Evolutionary conservation across 2,797 vertebrate genomes (phyloP), one percentile per base, ranked within the genome.

Genomic region (Gorsachius magnificus): DNA sequence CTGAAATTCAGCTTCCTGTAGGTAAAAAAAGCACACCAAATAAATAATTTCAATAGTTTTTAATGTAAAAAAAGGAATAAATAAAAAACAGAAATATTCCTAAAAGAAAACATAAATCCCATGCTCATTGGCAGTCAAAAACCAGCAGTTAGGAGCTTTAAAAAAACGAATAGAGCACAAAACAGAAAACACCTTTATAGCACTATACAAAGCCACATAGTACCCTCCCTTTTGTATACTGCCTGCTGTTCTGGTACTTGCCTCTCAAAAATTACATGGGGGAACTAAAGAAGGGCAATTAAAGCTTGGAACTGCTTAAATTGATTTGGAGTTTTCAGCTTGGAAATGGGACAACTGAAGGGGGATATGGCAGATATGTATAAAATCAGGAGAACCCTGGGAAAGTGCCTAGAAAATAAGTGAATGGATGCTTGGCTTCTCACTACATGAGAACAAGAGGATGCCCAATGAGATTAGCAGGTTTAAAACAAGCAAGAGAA

Each of bases 331-430:
- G 64, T 87, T 95, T 84, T 94, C 83, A 84, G 51, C 68, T 54
- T 90, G 95, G 87, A 96, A 97, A 82, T n/a, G 38, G 31, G 35
- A 93, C 92, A 89, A 17, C 26, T 87, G 66, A 94, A 90, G n/a
- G 6, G 56, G 90, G 31, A 80, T 92, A 94, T 74, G 90, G 90
- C 83, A 94, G 38, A 95, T 89, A 90, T 14, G 56, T 80, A 80
- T 84, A 94, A 95, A 97, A 94, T 51, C 83, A 95, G 66, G 43
- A 94, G 45, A 95, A 82, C 54, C n/a, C 83, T 92, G 90, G 74
- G 86, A 95, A 96, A 96, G 54, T 96, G 95, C 90, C 88, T 95
- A 89, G 90, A 87, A 97, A 94, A 93, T 69, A 58, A 87, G 66
- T 94, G 88, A 97, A 95, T 93, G 70, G 54, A n/a, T 87, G 86